Conservation (phyloP, 2,113 vertebrate genomes). For the Astatoreochromis straeleni region DNA sequence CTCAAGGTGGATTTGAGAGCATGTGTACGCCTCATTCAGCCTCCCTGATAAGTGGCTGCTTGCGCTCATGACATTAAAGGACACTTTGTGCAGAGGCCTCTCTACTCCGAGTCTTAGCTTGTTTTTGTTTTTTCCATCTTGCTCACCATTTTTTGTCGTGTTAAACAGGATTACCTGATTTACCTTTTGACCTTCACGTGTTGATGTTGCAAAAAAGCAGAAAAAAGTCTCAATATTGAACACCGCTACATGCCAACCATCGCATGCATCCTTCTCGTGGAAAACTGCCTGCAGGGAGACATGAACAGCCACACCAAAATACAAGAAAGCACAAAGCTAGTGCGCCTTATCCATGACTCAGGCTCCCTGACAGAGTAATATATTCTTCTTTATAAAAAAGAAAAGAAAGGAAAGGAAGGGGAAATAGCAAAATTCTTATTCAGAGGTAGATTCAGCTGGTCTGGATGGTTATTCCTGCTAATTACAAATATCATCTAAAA, state of each 20-base stretch:
- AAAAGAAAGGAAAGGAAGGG: neutral
- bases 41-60: neutral
- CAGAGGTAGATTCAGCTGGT: neutral
- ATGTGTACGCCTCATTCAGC: neutral
- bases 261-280: neutral
- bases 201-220: neutral
- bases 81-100: neutral
- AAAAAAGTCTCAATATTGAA: neutral
- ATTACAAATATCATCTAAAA: conserved; percentile 16
- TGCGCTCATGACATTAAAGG: neutral
- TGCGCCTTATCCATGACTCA: neutral
- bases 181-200: neutral
- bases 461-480: neutral
- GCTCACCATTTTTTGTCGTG: neutral
- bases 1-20: neutral
- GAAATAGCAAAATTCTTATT: neutral
- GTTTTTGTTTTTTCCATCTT: neutral
- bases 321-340: neutral
- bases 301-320: neutral
- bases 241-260: neutral
- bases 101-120: neutral
- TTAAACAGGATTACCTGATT: neutral
- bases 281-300: neutral
- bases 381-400: neutral
- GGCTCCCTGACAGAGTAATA: neutral